Evolutionary conservation across 2,113 vertebrate genomes (phyloP).

Genomic region (Zapornia atra): DNA sequence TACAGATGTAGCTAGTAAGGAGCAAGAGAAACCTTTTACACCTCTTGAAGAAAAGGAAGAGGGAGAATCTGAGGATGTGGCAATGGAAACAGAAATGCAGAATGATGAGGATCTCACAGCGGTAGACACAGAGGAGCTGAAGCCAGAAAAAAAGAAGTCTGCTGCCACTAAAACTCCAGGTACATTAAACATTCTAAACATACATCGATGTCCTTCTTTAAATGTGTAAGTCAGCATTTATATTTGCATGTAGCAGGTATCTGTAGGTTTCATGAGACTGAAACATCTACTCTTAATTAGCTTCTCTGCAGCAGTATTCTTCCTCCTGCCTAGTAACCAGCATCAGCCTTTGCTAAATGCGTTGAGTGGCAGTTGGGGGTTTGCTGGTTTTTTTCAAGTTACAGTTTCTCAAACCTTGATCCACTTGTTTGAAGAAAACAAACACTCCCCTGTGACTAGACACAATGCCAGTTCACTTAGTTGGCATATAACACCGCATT

Average conservation of each 20-base stretch:
- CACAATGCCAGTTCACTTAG: neutral
- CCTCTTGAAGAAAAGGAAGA: conserved; percentile 74
- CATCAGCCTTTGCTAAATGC: neutral
- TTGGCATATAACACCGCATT: neutral
- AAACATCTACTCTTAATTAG: neutral
- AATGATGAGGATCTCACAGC: conserved; percentile 77
- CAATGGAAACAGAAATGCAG: conserved; percentile 82
- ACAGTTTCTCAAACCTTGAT: neutral
- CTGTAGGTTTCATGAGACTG: neutral
- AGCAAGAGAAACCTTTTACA: conserved; percentile 83
- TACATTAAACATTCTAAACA: conserved; percentile 51
- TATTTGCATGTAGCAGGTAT: neutral
- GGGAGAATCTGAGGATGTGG: conserved; percentile 67
- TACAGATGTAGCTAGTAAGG: conserved; percentile 88
- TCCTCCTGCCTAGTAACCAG: neutral
- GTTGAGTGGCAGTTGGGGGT: neutral
- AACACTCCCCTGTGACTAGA: neutral
- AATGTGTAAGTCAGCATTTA: neutral
- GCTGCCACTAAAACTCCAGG: conserved; percentile 57
- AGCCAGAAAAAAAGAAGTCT: conserved; percentile 81
- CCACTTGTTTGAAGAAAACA: neutral
- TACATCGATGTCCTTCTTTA: neutral
- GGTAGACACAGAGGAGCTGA: conserved; percentile 82
- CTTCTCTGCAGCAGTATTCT: neutral
- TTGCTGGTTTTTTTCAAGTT: neutral